Evolutionary conservation across 2,113 vertebrate genomes (phyloP), one percentile per base, ranked within the genome.

Genomic region (Takifugu bimaculatus): DNA sequence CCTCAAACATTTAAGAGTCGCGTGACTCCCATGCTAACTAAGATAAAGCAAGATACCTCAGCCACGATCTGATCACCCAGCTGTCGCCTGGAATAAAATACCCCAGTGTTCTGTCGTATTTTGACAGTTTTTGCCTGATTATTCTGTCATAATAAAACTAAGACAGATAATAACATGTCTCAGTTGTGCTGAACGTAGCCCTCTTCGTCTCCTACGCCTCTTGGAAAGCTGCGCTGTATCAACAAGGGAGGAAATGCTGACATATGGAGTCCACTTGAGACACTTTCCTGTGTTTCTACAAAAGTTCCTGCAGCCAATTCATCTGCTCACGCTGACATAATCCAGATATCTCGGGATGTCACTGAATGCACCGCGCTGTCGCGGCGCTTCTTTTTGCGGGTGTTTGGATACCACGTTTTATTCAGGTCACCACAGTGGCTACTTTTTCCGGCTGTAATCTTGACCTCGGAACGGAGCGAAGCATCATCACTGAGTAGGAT

Each of bases 381-480:
- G 29, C 47, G 39, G 43, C 44, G 60, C 59, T 62, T 48, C 7
- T 60, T 28, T 60, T 13, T 61, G 51, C 58, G 43, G 20, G 28
- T 39, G 45, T 75, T 48, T 72, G 45, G 57, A 32, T 57, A 35
- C 51, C 57, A 72, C 5, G 25, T 20, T 56, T 50, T 50, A 51
- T 45, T 32, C 67, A 27, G 6, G 71, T 80, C 50, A 25, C 74
- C 65, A 63, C 35, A 60, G 62, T 48, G 57, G 70, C 74, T 75
- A 68, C 66, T 75, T 81, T 67, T 83, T 85, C 64, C 77, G 52
- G 26, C 44, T 70, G 68, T 68, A 79, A 85, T 86, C 78, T 76
- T 64, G 29, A 70, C 72, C 58, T 56, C 57, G 72, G 78, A 70
- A 63, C 57, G 0, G 14, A 57, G 48, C 63, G 68, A 74, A 73